phyloP scores from a whole-genome alignment of 1,140 invertebrate genomes.

The Drosophila dunni region DNA sequence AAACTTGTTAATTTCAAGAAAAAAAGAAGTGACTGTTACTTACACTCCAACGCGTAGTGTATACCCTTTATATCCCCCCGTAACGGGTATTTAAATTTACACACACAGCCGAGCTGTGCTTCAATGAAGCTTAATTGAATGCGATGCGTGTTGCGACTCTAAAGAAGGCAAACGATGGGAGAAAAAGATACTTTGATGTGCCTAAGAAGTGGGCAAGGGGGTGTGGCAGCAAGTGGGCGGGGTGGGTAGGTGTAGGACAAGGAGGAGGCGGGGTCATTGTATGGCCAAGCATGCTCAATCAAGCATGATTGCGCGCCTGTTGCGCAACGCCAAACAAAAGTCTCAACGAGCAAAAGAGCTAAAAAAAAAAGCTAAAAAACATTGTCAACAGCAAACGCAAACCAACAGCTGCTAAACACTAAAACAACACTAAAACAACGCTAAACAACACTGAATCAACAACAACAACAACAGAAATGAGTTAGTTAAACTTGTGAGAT shows the following conservation, averaged over 20 bases:
- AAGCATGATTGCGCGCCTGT: slow-evolving; percentile 50
- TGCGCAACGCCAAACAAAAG: slow-evolving; percentile 40
- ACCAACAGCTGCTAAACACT: slow-evolving; percentile 30
- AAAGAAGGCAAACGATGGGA: slow-evolving; percentile 1
- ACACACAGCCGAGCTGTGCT: slow-evolving; percentile 40
- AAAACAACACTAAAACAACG: slow-evolving; percentile 29
- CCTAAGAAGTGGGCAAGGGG: neutral
- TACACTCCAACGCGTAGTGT: too few relatives aligned
- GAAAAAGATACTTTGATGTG: neutral
- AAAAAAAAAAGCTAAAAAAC: neutral
- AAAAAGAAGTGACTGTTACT: too few relatives aligned
- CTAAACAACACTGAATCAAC: slow-evolving; percentile 16
- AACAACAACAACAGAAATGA: slow-evolving; percentile 32
- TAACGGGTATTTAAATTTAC: neutral
- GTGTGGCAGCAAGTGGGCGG: neutral
- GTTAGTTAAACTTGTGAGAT: slow-evolving; percentile 25
- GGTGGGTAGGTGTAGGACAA: neutral
- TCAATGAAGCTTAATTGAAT: slow-evolving; percentile 77
- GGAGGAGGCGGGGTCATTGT: slow-evolving; percentile 56
- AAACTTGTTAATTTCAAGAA: too few relatives aligned
- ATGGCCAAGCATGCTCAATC: slow-evolving; percentile 55
- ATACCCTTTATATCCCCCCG: too few relatives aligned
- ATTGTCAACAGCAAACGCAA: neutral
- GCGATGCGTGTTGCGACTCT: slow-evolving; percentile 43
- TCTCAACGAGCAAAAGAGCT: too few relatives aligned